Conservation (phyloP, 2,888 invertebrate species). For the Criorhina ranunculi region DNA sequence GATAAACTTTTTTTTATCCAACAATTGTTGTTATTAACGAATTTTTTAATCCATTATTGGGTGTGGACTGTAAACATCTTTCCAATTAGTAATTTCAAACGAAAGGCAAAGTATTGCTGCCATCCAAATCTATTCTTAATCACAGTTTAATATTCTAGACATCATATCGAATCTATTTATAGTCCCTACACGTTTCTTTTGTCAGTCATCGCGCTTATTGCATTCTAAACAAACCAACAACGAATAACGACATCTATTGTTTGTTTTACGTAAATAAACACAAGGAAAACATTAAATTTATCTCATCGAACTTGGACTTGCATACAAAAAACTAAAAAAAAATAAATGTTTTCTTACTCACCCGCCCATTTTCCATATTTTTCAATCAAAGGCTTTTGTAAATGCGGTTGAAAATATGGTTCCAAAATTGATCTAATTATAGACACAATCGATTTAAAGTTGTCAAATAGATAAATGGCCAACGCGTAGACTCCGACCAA, state of each 20-base stretch:
- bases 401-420: slow-evolving; percentile 88
- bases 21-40: too few relatives aligned
- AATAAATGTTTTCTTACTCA: slow-evolving; percentile 85
- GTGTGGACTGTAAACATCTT: too few relatives aligned
- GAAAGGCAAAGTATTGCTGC: background rate
- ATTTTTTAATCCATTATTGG: too few relatives aligned
- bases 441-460: slow-evolving; percentile 87
- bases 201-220: background rate
- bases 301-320: background rate
- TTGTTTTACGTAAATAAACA: too few relatives aligned
- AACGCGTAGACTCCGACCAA: slow-evolving; percentile 80
- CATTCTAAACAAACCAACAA: slow-evolving; percentile 4
- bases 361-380: slow-evolving; percentile 95
- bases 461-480: slow-evolving; percentile 84
- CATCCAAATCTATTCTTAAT: background rate
- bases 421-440: slow-evolving; percentile 87
- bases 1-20: too few relatives aligned
- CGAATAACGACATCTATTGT: too few relatives aligned
- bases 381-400: slow-evolving; percentile 87
- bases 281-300: too few relatives aligned
- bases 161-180: background rate
- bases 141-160: slow-evolving; percentile 1
- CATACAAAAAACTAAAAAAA: slow-evolving; percentile 12
- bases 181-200: background rate
- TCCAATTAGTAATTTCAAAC: background rate